Base-by-base conservation (phyloP, 2,113 vertebrate species). In the Ophiodon elongatus region DNA sequence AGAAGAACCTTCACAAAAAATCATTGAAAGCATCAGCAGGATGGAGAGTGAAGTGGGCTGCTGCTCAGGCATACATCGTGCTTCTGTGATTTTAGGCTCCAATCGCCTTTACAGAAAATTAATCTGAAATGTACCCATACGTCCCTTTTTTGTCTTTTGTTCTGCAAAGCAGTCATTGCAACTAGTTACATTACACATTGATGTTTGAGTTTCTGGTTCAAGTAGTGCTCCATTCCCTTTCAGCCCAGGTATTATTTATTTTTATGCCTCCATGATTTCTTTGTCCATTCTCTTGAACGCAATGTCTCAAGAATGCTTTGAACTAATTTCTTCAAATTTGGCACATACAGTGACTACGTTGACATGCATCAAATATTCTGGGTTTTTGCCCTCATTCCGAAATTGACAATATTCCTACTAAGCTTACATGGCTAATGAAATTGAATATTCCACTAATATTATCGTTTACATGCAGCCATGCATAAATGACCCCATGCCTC, bases 1-100 rank as follows among this genome's bases (percentile, higher is more conserved):
- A 47, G 45, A 77, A 43, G n/a, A 76, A 56, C 72, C 43, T 78
- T 91, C 87, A 85, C 82, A 78, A 75, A 81, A 86, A 74, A 76
- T 71, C 63, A 82, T 81, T 81, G 76, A 37, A 79, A 54, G 76
- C 80, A 79, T 80, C 83, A 85, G 76, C 77, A 39, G 59, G 52
- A 82, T 72, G 56, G 41, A 25, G 47, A 65, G 57, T 31, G 63
- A 73, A 68, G 27, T 17, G 57, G 41, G 67, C 41, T 47, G 39
- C 41, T 76, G 41, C 54, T 76, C 27, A 19, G 41, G 52, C 52
- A 54, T 68, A 43, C 43, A 62, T 23, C 17, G 62, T 25, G 19
- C 15, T 8, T 52, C 62, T 73, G 52, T 72, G 52, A 31, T 62
- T 76, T 70, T 5, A 62, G 62, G 27, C 54, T 73, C 7, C 35